Base-by-base conservation (phyloP, 2,113 vertebrate genomes). In the Gallinago paraguaiae region DNA sequence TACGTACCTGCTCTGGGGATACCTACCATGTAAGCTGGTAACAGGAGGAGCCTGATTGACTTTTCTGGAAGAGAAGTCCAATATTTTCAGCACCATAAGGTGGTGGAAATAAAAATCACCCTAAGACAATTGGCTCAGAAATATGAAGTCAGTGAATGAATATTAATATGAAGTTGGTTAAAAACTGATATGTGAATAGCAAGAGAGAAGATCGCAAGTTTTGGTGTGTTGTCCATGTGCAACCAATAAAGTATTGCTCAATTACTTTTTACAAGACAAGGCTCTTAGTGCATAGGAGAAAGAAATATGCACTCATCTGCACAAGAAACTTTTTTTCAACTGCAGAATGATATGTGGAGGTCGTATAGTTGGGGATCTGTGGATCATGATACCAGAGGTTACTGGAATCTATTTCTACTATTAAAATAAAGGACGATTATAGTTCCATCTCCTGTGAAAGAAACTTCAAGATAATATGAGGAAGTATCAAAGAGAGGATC, bases 11-110 rank as follows among this genome's bases (percentile, higher is more conserved):
- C 10, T 74, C 41, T 69, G 67, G 16, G 22, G 35, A 10, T 45
- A 30, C 13, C 45, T 68, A 16, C 18, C 12, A 3, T 31, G 23
- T 20, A 53, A 54, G 10, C 13, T 46, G n/a, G 19, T 31, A 39
- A 70, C 19, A 84, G 45, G 63, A 56, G 14, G 33, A 91, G 5
- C 16, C 28, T 70, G 25, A n/a, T 5, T 0, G 0, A 3, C 24
- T 59, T 7, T 71, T 83, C 25, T 27, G 27, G 27, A 71, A 20
- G 6, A 61, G 16, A 31, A 4, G 7, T 53, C 7, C 12, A 63
- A 11, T 14, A 13, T 37, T 41, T 71, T 61, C 37, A 75, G 18
- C 10, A 78, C 8, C 23, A 56, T 2, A 45, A 24, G 10, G 22
- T 25, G 5, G 12, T 79, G 25, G 37, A 63, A 93, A 76, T 51